Evolutionary conservation across 2,113 vertebrate genomes (phyloP), one percentile per base, ranked within the genome.

Genomic region (Rhadina sibilatrix): DNA sequence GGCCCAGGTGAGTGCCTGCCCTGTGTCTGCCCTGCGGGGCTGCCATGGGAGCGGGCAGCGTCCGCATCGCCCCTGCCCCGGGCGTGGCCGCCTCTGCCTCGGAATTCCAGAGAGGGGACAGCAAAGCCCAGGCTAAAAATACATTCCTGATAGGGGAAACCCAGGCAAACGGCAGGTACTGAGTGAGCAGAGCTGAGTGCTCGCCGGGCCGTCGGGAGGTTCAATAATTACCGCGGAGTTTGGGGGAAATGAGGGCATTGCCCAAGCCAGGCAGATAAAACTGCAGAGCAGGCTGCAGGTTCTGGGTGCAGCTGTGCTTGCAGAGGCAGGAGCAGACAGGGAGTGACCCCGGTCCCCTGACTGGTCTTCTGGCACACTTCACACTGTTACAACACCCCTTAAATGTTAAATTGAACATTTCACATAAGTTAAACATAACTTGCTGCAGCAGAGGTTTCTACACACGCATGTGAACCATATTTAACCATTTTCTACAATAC

Each of bases 161-260:
- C 5, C 16, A 18, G 11, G 10, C 3, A 27, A 24, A 11, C 0
- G 9, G 53, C 77, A 47, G 35, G 30, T 4, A 15, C 1, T 2
- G 59, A 12, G 2, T 2, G 61, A 16, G 1, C 6, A 1, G 10
- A 19, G 46, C 54, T 10, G 64, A 30, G 33, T 4, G 28, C 31
- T 54, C 16, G 19, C 65, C 0, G 0, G 7, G 18, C 8, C 13
- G 20, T 9, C 54, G 7, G 47, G 14, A 53, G 44, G 44, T 50
- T 56, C 21, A 11, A 4, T 14, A 8, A 23, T 24, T 44, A 27
- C 65, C 42, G 2, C 9, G 44, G 37, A 5, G 24, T 53, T 53
- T 17, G 46, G 68, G 64, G 50, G 12, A 28, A 28, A 20, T 9
- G 5, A 12, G 28, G 4, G 9, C 64, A 1, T 6, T 21, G 74